phyloP scores from a whole-genome alignment of 2,113 vertebrate species.

The Archilochus colubris region DNA sequence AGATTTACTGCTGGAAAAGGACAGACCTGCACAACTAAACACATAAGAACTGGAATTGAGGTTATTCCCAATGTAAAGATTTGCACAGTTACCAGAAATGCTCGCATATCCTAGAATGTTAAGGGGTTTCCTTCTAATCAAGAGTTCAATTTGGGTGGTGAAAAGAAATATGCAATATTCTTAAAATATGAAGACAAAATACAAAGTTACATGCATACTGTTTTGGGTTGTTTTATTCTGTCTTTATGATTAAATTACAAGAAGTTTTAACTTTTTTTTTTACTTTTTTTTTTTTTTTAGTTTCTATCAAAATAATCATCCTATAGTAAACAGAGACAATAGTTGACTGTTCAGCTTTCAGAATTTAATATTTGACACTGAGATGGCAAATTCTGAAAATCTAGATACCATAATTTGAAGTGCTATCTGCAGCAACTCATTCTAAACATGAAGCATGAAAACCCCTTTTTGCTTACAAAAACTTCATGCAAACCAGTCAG shows the following conservation, averaged over 20 bases:
- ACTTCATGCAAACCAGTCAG: neutral
- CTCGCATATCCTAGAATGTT: neutral
- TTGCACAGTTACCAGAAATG: neutral
- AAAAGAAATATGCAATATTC: neutral
- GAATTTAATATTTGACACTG: neutral
- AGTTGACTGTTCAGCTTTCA: neutral
- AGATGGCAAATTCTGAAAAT: neutral
- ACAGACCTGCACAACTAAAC: neutral
- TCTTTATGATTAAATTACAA: neutral
- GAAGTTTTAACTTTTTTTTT: neutral
- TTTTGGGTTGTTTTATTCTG: neutral
- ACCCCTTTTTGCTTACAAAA: neutral
- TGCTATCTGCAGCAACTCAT: neutral
- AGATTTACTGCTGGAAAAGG: neutral
- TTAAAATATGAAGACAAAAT: neutral
- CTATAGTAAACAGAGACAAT: neutral
- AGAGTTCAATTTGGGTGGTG: neutral
- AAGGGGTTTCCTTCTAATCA: neutral
- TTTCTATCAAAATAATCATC: neutral
- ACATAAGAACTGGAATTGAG: neutral
- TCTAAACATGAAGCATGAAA: neutral
- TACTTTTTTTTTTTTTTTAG: neutral
- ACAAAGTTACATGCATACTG: neutral
- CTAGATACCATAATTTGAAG: neutral
- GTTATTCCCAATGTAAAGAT: neutral